Percentiles rank a stretch among this genome's conserved stretches.
These are phyloP conservation scores for Nyctibius bracteatus DNA, from an alignment of 2,113 vertebrate genomes.

Conservation along the genomic window DNA sequence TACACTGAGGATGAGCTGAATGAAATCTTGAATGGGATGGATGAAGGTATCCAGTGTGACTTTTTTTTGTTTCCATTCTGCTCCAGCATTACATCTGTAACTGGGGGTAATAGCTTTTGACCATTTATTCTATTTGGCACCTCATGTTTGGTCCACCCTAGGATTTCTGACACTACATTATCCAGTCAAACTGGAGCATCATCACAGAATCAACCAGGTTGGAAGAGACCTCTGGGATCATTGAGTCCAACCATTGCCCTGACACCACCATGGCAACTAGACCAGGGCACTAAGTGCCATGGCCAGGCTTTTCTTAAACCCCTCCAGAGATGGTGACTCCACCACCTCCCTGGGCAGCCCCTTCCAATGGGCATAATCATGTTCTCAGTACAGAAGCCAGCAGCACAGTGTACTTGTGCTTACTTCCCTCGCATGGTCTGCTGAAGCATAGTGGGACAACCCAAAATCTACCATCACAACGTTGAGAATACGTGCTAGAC, in stretches of 20 bases:
- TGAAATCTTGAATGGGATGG: slow-evolving; percentile 95
- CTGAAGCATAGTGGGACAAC: background rate
- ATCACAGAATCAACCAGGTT: no score
- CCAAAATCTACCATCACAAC: background rate
- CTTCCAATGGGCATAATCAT: no score
- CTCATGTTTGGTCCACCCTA: background rate
- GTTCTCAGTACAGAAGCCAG: background rate
- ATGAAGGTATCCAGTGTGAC: slow-evolving; percentile 81
- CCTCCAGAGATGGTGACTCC: no score
- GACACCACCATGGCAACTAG: no score
- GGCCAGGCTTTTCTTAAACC: no score
- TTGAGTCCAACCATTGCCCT: no score
- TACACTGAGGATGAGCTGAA: slow-evolving; percentile 93
- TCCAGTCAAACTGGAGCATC: background rate
- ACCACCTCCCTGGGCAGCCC: no score
- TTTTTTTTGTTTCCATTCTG: background rate
- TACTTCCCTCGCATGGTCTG: background rate
- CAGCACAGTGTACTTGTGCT: background rate
- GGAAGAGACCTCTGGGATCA: no score
- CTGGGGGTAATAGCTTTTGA: background rate
- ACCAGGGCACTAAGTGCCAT: no score
- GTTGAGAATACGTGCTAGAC: background rate
- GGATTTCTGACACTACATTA: background rate
- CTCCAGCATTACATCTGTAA: background rate
- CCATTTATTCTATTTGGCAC: background rate